phyloP scores from a whole-genome alignment of 2,113 vertebrate genomes.

The Crotalus helleri region DNA sequence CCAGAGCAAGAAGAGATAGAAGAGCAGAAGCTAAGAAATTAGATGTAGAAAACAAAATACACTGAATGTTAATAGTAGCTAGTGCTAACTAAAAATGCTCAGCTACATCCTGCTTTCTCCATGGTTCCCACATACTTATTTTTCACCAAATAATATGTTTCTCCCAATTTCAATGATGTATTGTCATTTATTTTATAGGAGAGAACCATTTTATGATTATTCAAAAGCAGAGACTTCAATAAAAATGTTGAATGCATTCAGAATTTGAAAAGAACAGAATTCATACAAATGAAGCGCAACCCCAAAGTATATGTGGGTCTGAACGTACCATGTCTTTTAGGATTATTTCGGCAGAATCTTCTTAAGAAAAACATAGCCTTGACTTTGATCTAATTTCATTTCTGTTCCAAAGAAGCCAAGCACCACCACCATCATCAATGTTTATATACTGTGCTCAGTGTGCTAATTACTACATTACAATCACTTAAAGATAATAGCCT shows the following conservation, averaged over 20 bases:
- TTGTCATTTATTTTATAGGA: slow-evolving; percentile 35
- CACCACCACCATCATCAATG: slow-evolving; percentile 40
- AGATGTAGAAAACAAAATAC: background rate
- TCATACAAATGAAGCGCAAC: slow-evolving; percentile 60
- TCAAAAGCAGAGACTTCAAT: slow-evolving; percentile 54
- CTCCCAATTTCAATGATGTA: slow-evolving; percentile 31
- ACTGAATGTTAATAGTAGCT: background rate
- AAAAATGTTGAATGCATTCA: slow-evolving; percentile 51
- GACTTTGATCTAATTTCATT: slow-evolving; percentile 57
- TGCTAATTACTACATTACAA: slow-evolving; percentile 54
- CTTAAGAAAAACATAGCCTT: slow-evolving; percentile 63
- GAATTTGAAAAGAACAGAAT: slow-evolving; percentile 40
- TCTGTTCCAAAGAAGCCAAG: slow-evolving; percentile 65
- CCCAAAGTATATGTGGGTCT: slow-evolving; percentile 47
- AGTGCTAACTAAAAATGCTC: background rate
- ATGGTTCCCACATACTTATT: slow-evolving; percentile 1
- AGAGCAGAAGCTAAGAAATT: background rate
- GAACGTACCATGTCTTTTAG: slow-evolving; percentile 59
- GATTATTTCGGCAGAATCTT: slow-evolving; percentile 66
- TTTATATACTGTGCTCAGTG: slow-evolving; percentile 60
- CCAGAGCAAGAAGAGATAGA: background rate
- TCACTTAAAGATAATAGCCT: slow-evolving; percentile 55
- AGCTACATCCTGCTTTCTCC: background rate
- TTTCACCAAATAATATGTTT: slow-evolving; percentile 18
- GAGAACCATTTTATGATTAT: slow-evolving; percentile 36